Base-by-base conservation (phyloP, 2,797 vertebrate species). In the Sebastes itinus region DNA sequence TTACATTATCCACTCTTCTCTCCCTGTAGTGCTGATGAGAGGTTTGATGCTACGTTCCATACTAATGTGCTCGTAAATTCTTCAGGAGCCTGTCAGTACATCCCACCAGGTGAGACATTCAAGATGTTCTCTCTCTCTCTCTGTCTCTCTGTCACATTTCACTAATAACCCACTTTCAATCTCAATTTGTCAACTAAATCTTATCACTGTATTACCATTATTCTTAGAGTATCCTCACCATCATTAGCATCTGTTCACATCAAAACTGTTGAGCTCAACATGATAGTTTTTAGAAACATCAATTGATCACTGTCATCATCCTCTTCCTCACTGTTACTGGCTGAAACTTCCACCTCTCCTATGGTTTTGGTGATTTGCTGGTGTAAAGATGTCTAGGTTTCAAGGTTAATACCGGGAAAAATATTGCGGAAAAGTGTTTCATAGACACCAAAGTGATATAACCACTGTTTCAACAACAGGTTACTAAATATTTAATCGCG, bases 41-140 rank as follows among this genome's bases (percentile, higher is more conserved):
- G 97, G 89, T 98, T 98, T 86, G 97, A 98, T 85, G 97, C 97
- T 0, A 98, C 97, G 1, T 98, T 98, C 92, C 97, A 98, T 84
- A 98, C 97, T 52, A 98, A 98, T 56, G 97, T 98, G 75, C 88
- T 98, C 84, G 97, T 98, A 85, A 97, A 97, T 85, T 93, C 96
- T 6, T 95, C 97, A 68, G 97, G 97, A 81, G 84, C 95, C 78
- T 98, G 97, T 82, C 97, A 98, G 87, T 98, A 98, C 87, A 95
- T 98, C 78, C 97, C 97, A 84, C 97, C 97, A 96, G 97, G 97
- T 98, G 89, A 91, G 91, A 46, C 23, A 67, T 75, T 68, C 6
- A 91, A 78, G 88, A 23, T 27, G 65, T 59, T 33, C 5, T 33
- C 11, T 72, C 11, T 46, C 52, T 58, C 12, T 46, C 30, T 46